These are phyloP conservation scores for Labia minor DNA, from an alignment of 2,888 invertebrate species.

Conservation along the genomic window DNA sequence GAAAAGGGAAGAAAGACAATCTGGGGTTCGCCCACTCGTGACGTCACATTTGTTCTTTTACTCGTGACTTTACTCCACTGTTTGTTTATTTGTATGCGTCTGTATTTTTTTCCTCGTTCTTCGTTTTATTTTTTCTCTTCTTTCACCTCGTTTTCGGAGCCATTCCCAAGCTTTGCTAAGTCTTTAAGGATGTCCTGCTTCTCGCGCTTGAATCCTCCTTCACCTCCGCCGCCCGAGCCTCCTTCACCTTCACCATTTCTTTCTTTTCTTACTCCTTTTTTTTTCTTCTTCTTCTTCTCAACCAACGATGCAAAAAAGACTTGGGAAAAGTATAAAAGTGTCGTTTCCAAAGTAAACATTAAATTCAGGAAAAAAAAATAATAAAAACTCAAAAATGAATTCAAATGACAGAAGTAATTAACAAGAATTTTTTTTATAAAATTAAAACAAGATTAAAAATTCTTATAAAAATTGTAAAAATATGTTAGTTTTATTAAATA, in stretches of 20 bases:
- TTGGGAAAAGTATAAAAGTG: constrained; percentile 13
- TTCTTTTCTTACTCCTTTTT: neutral
- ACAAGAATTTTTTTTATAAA: too few species aligned
- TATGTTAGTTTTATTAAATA: too few species aligned
- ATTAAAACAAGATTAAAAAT: too few species aligned
- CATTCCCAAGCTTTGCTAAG: neutral
- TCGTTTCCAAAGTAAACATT: constrained; percentile 8
- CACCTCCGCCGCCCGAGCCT: too few species aligned
- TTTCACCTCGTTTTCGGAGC: constrained; percentile 13
- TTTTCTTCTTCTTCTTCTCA: neutral
- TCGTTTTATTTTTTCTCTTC: neutral
- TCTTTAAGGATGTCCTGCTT: constrained; percentile 13
- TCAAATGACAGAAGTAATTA: neutral
- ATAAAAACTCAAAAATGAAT: neutral
- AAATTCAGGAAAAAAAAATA: neutral
- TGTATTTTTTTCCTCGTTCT: neutral
- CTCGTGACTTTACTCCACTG: neutral
- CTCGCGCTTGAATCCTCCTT: neutral
- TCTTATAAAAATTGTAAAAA: too few species aligned
- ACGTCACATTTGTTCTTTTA: neutral
- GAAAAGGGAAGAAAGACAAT: neutral
- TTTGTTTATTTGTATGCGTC: neutral
- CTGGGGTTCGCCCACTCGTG: neutral
- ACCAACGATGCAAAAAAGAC: constrained; percentile 8
- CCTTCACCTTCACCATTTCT: too few species aligned